These are phyloP conservation scores for Notospermus geniculatus DNA, from an alignment of 1,140 invertebrate species.

Conservation along the genomic window DNA sequence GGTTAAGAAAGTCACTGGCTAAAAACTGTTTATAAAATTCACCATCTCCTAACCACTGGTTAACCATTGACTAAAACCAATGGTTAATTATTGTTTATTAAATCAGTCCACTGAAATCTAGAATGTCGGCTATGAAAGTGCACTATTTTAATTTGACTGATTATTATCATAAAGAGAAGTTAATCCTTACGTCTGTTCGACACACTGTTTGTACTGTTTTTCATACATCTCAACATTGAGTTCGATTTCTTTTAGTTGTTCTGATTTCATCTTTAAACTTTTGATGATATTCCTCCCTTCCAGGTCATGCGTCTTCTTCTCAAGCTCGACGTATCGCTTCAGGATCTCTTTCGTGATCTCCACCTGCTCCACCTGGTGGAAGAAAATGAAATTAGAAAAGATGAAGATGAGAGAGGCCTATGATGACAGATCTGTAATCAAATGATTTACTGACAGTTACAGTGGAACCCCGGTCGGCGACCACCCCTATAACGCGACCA, in stretches of 20 bases:
- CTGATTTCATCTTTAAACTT: constrained; percentile 28
- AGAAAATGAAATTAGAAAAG: no score
- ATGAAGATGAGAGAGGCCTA: no score
- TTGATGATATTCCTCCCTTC: constrained; percentile 37
- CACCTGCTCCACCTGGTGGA: constrained; percentile 1
- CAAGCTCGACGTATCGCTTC: constrained; percentile 33
- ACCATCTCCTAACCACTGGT: no score
- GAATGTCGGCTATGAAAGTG: not conserved
- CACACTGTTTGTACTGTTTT: constrained; percentile 40
- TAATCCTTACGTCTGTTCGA: constrained; percentile 53
- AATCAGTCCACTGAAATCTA: not conserved
- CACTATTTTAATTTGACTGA: not conserved
- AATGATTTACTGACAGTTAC: no score
- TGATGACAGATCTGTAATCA: no score
- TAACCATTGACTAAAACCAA: not conserved
- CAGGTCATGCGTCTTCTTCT: constrained; percentile 32
- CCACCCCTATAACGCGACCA: no score
- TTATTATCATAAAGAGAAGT: no score
- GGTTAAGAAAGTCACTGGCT: no score
- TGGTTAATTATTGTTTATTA: not conserved
- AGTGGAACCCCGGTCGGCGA: no score
- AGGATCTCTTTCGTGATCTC: constrained; percentile 25
- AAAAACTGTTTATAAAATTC: no score
- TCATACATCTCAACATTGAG: constrained; percentile 43
- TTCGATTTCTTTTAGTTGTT: constrained; percentile 35